Conservation (phyloP, 2,113 vertebrate species). For the Melanerpes formicivorus region DNA sequence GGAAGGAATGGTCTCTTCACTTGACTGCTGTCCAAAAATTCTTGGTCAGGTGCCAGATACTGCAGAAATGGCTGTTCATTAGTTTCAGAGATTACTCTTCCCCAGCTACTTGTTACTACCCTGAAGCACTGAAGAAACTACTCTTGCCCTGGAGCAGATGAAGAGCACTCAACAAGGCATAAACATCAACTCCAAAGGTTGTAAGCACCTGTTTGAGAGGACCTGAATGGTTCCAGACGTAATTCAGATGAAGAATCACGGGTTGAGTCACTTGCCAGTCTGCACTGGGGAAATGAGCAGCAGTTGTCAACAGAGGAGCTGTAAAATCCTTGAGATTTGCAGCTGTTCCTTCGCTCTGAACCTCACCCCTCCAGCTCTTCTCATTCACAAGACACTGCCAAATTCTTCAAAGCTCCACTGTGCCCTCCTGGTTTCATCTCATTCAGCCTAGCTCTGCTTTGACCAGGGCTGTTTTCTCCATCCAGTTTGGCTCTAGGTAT, state of each 20-base stretch:
- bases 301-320: not conserved
- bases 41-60: not conserved
- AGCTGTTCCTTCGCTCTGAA: not conserved
- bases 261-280: not conserved
- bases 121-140: not conserved
- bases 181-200: not conserved
- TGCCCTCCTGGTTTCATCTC: not conserved
- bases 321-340: not conserved
- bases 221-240: rapidly evolving
- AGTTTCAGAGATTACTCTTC: not conserved
- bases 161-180: not conserved
- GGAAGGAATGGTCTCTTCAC: not conserved
- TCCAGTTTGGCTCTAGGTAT: not conserved
- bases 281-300: not conserved
- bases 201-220: not conserved
- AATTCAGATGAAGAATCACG: rapidly evolving
- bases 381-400: not conserved
- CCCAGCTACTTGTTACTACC: not conserved
- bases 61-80: not conserved
- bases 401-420: not conserved
- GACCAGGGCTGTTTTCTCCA: not conserved
- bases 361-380: not conserved
- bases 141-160: not conserved
- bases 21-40: not conserved
- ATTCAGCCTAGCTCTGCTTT: not conserved